Percentiles rank a stretch among this genome's conserved stretches.
phyloP scores from a whole-genome alignment of 2,797 vertebrate species.

The Margarornis squamiger region DNA sequence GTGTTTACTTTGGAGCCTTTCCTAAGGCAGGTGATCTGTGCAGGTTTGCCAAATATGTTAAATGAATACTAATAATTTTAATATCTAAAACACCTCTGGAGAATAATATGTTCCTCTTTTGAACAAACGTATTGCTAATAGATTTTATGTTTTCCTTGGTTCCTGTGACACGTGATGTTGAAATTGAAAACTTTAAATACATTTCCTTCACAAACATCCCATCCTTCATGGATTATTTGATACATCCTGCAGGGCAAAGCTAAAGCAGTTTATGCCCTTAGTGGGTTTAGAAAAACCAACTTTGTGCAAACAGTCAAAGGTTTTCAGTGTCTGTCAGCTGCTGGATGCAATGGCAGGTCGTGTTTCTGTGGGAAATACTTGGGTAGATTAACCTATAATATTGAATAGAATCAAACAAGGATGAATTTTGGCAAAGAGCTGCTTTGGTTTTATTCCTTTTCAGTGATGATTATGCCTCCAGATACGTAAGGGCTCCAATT shows the following conservation, averaged over 20 bases:
- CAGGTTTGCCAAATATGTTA: neutral
- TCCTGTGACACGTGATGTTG: neutral
- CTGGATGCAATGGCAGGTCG: conserved; percentile 6
- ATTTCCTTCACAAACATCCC: neutral
- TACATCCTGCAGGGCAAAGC: neutral
- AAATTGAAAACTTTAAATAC: neutral
- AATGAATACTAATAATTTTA: neutral
- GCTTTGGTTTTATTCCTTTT: neutral
- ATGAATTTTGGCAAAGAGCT: conserved; percentile 14
- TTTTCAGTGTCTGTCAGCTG: conserved; percentile 36
- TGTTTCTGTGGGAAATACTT: neutral
- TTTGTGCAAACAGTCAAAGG: neutral
- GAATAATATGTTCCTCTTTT: neutral
- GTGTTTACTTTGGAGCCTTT: conserved; percentile 8
- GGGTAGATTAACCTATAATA: conserved; percentile 4
- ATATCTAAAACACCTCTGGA: neutral
- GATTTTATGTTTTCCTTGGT: neutral
- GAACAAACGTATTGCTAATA: neutral
- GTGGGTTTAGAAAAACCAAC: neutral
- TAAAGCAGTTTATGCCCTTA: neutral
- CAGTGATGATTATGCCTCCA: conserved; percentile 40
- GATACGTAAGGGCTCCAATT: conserved; percentile 49
- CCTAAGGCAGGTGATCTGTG: neutral
- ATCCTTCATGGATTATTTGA: neutral
- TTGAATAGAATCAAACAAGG: conserved; percentile 35